Conservation (phyloP, 2,113 vertebrate genomes). For the Telmatochromis brichardi region DNA sequence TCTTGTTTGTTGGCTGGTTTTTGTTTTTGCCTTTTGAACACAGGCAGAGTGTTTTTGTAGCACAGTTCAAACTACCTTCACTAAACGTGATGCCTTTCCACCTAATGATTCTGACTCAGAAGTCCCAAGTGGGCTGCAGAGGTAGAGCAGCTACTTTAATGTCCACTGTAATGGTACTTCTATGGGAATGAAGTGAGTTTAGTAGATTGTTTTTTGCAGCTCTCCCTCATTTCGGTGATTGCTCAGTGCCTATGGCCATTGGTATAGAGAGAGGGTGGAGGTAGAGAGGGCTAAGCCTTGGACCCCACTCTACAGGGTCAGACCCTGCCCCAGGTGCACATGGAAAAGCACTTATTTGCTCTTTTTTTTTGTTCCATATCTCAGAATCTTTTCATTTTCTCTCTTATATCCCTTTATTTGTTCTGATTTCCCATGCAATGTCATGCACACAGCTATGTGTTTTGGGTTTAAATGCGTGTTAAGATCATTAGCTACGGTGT, state of each 20-base stretch:
- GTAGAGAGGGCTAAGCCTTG: neutral
- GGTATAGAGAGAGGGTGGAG: neutral
- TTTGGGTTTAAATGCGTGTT: neutral
- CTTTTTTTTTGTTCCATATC: conserved; percentile 8
- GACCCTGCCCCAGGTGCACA: conserved; percentile 41
- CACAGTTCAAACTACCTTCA: neutral
- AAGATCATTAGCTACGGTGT: conserved; percentile 14
- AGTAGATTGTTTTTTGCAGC: neutral
- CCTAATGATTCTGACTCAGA: neutral
- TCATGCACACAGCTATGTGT: neutral
- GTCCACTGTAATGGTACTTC: neutral
- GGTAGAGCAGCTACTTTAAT: neutral
- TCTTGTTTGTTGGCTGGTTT: neutral
- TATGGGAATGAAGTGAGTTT: neutral
- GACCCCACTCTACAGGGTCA: conserved; percentile 22
- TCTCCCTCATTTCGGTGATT: conserved; percentile 30
- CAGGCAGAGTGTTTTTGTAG: neutral
- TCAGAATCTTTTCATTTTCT: neutral
- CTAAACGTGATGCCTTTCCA: neutral
- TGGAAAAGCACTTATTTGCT: conserved; percentile 48
- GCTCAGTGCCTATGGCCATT: conserved; percentile 38
- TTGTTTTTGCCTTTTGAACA: neutral
- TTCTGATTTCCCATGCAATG: neutral
- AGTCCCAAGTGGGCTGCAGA: neutral
- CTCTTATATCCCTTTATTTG: neutral